phyloP scores from a whole-genome alignment of 2,888 invertebrate species.

The Oligia strigilis region DNA sequence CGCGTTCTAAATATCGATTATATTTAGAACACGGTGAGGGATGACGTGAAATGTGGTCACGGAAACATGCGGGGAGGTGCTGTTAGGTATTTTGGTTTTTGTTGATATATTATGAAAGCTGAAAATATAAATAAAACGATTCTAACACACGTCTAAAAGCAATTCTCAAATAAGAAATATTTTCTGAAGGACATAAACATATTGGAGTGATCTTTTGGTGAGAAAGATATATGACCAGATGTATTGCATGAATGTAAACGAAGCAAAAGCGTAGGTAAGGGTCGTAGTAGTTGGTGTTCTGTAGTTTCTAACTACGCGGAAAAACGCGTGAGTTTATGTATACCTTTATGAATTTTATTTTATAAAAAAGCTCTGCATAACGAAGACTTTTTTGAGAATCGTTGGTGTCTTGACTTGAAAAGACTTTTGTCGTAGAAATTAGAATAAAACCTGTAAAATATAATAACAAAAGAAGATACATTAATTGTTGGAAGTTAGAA shows the following conservation, averaged over 20 bases:
- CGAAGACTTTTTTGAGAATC: too few species aligned
- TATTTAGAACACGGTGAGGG: slow-evolving; percentile 48
- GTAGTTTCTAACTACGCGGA: not conserved
- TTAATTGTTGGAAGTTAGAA: not conserved
- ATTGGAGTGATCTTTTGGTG: not conserved
- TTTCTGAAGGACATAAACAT: not conserved
- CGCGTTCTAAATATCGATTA: slow-evolving; percentile 67
- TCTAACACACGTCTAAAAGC: not conserved
- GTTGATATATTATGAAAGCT: slow-evolving; percentile 1
- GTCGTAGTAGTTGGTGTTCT: not conserved
- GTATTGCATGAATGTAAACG: not conserved
- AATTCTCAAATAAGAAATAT: not conserved
- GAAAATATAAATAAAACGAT: not conserved
- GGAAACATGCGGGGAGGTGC: not conserved
- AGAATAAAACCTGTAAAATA: not conserved
- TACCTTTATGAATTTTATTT: not conserved
- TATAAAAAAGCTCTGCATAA: not conserved
- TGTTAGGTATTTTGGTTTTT: slow-evolving; percentile 11
- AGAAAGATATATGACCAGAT: not conserved
- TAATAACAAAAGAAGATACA: too few species aligned
- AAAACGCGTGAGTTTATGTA: not conserved
- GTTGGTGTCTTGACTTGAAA: too few species aligned
- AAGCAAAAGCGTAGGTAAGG: not conserved
- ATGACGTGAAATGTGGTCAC: slow-evolving; percentile 43
- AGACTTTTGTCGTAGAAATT: not conserved